A percentile compares a stretch with the other conserved stretches of the same genome.
Conservation (phyloP, 2,797 vertebrate genomes). For the Poliocrania exsul region DNA sequence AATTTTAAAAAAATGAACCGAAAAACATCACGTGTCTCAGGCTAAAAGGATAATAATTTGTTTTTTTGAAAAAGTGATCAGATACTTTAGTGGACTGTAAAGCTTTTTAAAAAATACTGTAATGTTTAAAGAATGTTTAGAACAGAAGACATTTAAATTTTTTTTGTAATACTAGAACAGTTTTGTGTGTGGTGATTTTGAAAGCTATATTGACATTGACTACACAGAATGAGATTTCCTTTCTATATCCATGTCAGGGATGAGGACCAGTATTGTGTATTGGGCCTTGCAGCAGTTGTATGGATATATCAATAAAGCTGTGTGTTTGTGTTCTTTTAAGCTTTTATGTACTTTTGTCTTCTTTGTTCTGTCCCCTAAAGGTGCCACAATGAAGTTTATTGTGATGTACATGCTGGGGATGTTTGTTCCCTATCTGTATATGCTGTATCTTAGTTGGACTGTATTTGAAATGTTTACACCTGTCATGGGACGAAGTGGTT, state of each 20-base stretch:
- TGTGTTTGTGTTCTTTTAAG: background rate
- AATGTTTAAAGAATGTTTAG: background rate
- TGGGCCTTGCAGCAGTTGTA: background rate
- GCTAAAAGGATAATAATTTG: background rate
- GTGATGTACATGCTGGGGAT: conserved; percentile 88
- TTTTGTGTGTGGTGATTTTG: background rate
- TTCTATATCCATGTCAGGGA: background rate
- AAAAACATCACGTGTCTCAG: background rate
- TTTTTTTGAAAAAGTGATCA: background rate
- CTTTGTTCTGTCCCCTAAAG: conserved; percentile 61
- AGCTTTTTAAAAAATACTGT: background rate
- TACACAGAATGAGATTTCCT: background rate
- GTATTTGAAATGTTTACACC: conserved; percentile 97
- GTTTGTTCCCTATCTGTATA: conserved; percentile 89
- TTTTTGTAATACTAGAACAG: background rate
- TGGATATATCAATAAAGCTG: background rate
- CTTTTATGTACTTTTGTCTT: background rate
- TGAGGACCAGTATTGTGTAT: background rate
- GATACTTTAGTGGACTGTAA: background rate
- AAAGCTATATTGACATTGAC: background rate
- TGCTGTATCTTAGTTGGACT: conserved; percentile 93
- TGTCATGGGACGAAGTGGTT: conserved; percentile 94
- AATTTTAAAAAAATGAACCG: background rate
- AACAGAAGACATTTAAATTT: background rate
- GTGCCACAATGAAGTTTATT: conserved; percentile 86